A percentile compares a stretch with the other conserved stretches of the same genome.
phyloP scores from a whole-genome alignment of 2,113 vertebrate genomes.

The Acinonyx jubatus region DNA sequence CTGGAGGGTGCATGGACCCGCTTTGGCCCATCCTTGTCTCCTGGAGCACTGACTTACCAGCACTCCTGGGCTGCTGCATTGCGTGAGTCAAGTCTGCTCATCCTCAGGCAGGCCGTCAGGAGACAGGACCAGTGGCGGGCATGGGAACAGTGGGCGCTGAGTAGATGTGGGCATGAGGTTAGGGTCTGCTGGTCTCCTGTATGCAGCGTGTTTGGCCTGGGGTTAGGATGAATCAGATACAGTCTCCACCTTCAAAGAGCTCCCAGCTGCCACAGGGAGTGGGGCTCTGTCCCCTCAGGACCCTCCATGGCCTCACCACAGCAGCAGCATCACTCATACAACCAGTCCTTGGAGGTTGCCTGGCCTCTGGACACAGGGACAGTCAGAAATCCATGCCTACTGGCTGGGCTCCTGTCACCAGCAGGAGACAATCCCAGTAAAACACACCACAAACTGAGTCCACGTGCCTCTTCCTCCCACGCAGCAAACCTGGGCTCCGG shows the following conservation, averaged over 20 bases:
- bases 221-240: background rate
- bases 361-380: background rate
- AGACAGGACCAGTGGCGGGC: background rate
- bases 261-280: background rate
- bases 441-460: background rate
- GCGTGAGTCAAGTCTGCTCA: no score
- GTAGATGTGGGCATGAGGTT: background rate
- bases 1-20: background rate
- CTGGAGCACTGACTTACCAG: no score
- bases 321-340: accelerated
- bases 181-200: background rate
- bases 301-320: background rate
- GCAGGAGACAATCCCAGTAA: background rate
- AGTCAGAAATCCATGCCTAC: background rate
- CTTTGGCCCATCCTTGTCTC: no score
- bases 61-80: background rate
- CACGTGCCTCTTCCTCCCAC: background rate
- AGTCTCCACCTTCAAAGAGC: background rate
- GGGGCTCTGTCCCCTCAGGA: background rate
- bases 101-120: no score
- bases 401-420: background rate
- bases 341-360: background rate
- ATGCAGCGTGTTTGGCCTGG: background rate
- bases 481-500: background rate
- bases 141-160: accelerated